Conservation (phyloP, 1,140 invertebrate genomes). For the Leptinotarsa undecemlineata region DNA sequence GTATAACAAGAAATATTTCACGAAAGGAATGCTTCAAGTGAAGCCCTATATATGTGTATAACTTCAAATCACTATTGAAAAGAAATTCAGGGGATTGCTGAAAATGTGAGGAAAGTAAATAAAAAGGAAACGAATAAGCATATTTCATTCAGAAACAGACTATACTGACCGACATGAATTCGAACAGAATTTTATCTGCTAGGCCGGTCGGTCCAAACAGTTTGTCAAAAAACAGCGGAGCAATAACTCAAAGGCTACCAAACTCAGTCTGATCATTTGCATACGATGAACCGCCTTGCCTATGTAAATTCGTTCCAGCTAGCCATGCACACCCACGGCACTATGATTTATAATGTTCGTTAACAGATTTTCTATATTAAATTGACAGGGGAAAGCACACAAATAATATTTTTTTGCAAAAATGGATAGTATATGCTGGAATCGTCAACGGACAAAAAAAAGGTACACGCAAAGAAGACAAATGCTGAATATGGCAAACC, state of each 20-base stretch:
- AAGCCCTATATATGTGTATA: no score
- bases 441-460: not conserved
- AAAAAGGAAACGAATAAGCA: no score
- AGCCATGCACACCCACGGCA: conserved; percentile 5
- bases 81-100: no score
- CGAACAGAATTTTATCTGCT: not conserved
- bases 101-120: no score
- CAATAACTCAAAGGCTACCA: conserved; percentile 9
- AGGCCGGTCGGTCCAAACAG: not conserved
- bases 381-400: not conserved
- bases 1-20: no score
- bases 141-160: not conserved
- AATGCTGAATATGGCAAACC: not conserved
- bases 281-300: conserved; percentile 1
- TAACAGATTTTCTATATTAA: conserved; percentile 21
- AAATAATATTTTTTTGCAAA: not conserved
- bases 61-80: no score
- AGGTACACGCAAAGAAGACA: not conserved
- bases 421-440: not conserved
- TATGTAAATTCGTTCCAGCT: not conserved
- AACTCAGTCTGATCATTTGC: conserved; percentile 12
- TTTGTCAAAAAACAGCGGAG: not conserved
- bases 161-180: not conserved
- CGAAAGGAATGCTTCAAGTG: no score
- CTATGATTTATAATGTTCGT: conserved; percentile 25